Conservation (phyloP, 2,888 invertebrate species). For the Tetrapedia diversipes region DNA sequence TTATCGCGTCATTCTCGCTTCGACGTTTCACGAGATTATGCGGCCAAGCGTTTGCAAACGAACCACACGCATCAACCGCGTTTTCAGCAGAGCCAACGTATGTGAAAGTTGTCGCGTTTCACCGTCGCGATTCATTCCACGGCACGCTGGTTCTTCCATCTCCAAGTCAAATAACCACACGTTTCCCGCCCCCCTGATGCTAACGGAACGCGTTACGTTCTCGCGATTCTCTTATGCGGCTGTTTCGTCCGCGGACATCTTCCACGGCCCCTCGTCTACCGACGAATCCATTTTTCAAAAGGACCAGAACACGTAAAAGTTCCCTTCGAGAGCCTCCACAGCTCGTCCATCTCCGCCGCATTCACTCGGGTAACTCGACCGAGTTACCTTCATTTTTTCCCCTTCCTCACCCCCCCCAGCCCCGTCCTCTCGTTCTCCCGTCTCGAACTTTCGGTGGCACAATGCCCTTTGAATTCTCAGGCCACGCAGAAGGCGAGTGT, state of each 20-base stretch:
- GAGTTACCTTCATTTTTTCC: conserved; percentile 54
- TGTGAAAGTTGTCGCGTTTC: conserved; percentile 4
- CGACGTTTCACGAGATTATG: background rate
- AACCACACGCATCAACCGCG: background rate
- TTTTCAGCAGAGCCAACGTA: background rate
- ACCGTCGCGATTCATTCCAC: conserved; percentile 27
- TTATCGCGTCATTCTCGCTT: too few relatives aligned
- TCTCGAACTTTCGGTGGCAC: conserved; percentile 76
- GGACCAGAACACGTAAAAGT: conserved; percentile 41
- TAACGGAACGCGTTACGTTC: background rate
- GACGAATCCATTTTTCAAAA: conserved; percentile 49
- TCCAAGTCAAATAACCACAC: conserved; percentile 27
- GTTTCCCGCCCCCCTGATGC: background rate
- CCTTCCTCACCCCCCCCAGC: conserved; percentile 3
- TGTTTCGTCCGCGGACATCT: conserved; percentile 10
- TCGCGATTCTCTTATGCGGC: background rate
- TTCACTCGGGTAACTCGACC: conserved; percentile 57
- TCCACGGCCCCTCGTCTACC: background rate
- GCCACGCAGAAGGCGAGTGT: conserved; percentile 68
- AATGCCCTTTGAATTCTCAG: conserved; percentile 78
- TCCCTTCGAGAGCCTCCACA: conserved; percentile 27
- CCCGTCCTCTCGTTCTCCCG: conserved; percentile 48
- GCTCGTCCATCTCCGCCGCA: conserved; percentile 48
- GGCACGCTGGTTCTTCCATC: conserved; percentile 11
- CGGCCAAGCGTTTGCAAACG: too few relatives aligned